Conservation (phyloP, 2,113 vertebrate species). For the Leptodactylus fuscus region DNA sequence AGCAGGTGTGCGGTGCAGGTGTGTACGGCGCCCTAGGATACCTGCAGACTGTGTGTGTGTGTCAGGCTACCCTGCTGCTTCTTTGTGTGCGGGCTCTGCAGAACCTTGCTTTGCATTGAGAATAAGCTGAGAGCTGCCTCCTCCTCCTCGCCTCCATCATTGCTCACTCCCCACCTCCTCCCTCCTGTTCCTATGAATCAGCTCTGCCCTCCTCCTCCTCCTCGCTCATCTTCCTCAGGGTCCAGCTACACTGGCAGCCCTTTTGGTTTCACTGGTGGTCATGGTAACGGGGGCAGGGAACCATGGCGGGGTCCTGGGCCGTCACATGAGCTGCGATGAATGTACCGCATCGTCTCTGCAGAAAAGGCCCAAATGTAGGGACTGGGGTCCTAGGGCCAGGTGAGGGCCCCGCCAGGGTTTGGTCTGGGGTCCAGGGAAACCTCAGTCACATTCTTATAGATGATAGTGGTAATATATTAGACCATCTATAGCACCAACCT, state of each 20-base stretch:
- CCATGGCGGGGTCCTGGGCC: conserved; percentile 1
- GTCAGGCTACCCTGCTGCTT: conserved; percentile 35
- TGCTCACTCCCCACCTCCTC: not conserved
- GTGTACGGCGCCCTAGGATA: not conserved
- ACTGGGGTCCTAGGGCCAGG: not conserved
- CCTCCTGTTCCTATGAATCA: not conserved
- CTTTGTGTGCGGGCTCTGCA: conserved; percentile 57
- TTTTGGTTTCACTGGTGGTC: conserved; percentile 31
- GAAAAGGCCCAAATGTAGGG: not conserved
- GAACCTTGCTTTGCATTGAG: conserved; percentile 46
- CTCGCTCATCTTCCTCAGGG: not conserved
- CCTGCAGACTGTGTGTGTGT: not conserved
- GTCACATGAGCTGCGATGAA: not conserved
- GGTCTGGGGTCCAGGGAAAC: too few relatives aligned
- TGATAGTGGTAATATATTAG: too few relatives aligned
- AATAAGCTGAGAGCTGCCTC: not conserved
- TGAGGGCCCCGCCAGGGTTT: not conserved
- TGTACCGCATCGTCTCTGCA: not conserved
- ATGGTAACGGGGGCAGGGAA: conserved; percentile 34
- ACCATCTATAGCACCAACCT: not conserved
- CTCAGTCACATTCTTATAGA: too few relatives aligned
- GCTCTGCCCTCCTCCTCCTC: not conserved
- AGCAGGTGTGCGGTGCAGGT: not conserved
- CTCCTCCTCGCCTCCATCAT: not conserved
- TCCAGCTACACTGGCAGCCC: conserved; percentile 26